phyloP scores from a whole-genome alignment of 1,140 invertebrate species.

The Elymnias hypermnestra region DNA sequence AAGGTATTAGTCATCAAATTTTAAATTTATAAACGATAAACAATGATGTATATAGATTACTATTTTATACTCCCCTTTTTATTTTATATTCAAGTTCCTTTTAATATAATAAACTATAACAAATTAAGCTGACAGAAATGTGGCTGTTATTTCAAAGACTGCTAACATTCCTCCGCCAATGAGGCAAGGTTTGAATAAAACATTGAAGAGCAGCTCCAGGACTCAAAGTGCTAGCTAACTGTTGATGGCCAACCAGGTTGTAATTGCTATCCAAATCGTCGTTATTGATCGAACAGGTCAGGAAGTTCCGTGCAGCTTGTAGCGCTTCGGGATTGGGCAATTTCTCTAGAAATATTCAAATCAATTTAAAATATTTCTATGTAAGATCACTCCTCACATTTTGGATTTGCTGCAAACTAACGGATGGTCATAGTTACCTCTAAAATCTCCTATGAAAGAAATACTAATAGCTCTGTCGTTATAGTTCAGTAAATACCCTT shows the following conservation, averaged over 20 bases:
- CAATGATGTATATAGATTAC: too few relatives aligned
- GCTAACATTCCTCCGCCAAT: slow-evolving; percentile 54
- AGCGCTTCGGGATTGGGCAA: slow-evolving; percentile 75
- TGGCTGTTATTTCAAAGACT: too few relatives aligned
- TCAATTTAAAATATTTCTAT: too few relatives aligned
- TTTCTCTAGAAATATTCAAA: slow-evolving; percentile 78
- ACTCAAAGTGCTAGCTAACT: slow-evolving; percentile 77
- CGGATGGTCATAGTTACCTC: too few relatives aligned
- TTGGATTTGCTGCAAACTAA: too few relatives aligned
- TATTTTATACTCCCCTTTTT: too few relatives aligned
- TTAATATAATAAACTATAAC: too few relatives aligned
- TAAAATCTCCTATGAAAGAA: slow-evolving; percentile 82
- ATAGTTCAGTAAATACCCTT: slow-evolving; percentile 81
- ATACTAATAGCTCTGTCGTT: slow-evolving; percentile 81
- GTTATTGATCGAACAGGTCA: slow-evolving; percentile 77
- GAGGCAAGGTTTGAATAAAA: slow-evolving; percentile 76
- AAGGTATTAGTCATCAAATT: too few relatives aligned
- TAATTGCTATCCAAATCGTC: slow-evolving; percentile 76
- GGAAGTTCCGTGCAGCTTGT: slow-evolving; percentile 76
- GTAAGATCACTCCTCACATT: too few relatives aligned
- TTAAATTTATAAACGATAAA: too few relatives aligned
- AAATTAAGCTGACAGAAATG: too few relatives aligned
- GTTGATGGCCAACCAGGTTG: slow-evolving; percentile 77
- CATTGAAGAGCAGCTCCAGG: slow-evolving; percentile 78
- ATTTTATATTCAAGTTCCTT: too few relatives aligned